Conservation (phyloP, 2,797 vertebrate genomes). For the Gymnothorax javanicus region DNA sequence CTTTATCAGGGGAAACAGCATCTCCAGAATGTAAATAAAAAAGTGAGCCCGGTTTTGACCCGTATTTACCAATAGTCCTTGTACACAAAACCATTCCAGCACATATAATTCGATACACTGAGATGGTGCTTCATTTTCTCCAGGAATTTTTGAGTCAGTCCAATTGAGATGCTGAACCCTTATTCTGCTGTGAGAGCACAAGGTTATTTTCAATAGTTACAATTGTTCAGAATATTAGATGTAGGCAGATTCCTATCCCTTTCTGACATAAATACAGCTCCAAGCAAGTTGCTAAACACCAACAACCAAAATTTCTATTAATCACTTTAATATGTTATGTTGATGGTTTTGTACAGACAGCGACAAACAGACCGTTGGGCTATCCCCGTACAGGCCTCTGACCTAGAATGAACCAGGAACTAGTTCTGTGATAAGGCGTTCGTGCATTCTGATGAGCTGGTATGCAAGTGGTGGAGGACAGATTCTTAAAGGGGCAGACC, state of each 20-base stretch:
- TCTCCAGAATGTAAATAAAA: too few species aligned
- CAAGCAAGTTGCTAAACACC: not conserved
- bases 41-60: too few species aligned
- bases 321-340: not conserved
- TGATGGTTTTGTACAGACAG: not conserved
- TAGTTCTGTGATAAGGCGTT: not conserved
- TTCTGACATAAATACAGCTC: not conserved
- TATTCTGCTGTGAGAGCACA: not conserved
- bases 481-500: not conserved
- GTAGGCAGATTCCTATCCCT: not conserved
- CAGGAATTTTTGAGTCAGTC: too few species aligned
- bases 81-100: too few species aligned
- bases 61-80: too few species aligned
- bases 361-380: not conserved
- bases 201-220: not conserved
- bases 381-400: not conserved
- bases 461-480: not conserved
- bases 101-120: too few species aligned
- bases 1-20: too few species aligned
- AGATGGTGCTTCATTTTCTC: too few species aligned
- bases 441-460: not conserved
- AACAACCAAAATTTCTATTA: not conserved
- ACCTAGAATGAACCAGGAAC: slow-evolving; percentile 19
- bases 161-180: too few species aligned
- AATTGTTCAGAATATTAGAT: not conserved